phyloP scores from a whole-genome alignment of 2,888 invertebrate species.

The Artemia sp. region DNA sequence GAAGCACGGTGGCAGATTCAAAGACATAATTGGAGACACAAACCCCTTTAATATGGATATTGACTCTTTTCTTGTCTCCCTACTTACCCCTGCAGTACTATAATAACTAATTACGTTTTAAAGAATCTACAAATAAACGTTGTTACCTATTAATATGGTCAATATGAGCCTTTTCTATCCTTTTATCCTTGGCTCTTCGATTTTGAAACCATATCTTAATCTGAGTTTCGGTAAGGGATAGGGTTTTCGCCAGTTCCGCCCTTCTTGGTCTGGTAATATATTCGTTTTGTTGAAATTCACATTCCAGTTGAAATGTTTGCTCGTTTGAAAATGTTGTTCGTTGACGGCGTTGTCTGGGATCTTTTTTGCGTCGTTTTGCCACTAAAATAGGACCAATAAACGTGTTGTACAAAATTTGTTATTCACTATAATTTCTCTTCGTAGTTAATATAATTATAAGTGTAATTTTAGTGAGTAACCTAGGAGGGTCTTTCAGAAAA shows the following conservation, averaged over 20 bases:
- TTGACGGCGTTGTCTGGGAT: conserved; percentile 69
- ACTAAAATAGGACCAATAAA: conserved; percentile 39
- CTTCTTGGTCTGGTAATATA: conserved; percentile 74
- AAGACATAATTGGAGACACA: no score
- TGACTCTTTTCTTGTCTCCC: no score
- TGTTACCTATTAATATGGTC: conserved; percentile 79
- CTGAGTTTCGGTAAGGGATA: conserved; percentile 52
- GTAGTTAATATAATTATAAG: no score
- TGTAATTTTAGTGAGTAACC: no score
- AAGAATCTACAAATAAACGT: background rate
- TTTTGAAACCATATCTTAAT: conserved; percentile 90
- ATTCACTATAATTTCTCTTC: no score
- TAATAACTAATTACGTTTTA: no score
- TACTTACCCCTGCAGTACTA: no score
- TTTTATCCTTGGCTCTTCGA: conserved; percentile 82
- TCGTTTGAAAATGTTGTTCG: conserved; percentile 86
- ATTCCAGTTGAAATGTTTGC: conserved; percentile 71
- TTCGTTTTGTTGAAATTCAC: conserved; percentile 77
- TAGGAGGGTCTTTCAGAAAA: no score
- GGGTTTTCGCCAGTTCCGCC: conserved; percentile 54
- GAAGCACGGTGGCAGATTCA: no score
- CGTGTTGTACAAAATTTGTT: no score
- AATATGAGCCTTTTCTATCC: conserved; percentile 84
- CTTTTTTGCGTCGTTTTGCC: conserved; percentile 65
- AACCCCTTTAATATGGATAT: no score